Base-by-base conservation (phyloP, 2,888 invertebrate species). In the Drepanosiphum platanoidis region DNA sequence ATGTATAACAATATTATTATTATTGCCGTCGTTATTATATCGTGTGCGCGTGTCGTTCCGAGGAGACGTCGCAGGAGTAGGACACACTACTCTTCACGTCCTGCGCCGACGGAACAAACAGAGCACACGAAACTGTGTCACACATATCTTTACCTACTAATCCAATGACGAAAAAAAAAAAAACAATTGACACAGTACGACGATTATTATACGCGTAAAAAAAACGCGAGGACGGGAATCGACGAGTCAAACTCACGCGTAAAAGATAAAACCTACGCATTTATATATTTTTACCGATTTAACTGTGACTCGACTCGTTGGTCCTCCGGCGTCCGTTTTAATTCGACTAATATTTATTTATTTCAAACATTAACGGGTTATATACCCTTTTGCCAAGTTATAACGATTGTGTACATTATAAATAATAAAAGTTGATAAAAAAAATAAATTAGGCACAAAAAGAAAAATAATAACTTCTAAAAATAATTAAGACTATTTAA, bases 41-140 rank as follows among this genome's bases (percentile, higher is more conserved):
- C 27, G 27, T n/a, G 27, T 3, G 3, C 27, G 27, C 64, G n/a
- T 52, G 74, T 74, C 22, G 46, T 11, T 52, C 7, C 52, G 52
- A 52, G 52, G 22, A 52, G 46, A 46, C 46, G 52, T 18, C 61
- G 61, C 30, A 18, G 77, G 30, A 79, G 66, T 79, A 46, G 79
- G 66, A 79, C 79, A 27, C 70, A 39, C 79, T n/a, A n/a, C n/a
- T n/a, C n/a, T n/a, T 15, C 18, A 15, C 66, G 66, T 30, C 61
- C 32, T 32, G 39, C 66, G 39, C 66, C 13, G 77, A 27, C 61
- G 79, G 79, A 79, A 79, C 79, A 68, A 79, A 70, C 79, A 39
- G 52, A 58, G 70, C 79, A 27, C n/a, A 27, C 32, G 34, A 71
- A 81, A 81, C 70, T 30, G 80, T 81, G 80, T 81, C 80, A 81